phyloP scores from a whole-genome alignment of 1,140 invertebrate species.

The Sarcophaga bullata region DNA sequence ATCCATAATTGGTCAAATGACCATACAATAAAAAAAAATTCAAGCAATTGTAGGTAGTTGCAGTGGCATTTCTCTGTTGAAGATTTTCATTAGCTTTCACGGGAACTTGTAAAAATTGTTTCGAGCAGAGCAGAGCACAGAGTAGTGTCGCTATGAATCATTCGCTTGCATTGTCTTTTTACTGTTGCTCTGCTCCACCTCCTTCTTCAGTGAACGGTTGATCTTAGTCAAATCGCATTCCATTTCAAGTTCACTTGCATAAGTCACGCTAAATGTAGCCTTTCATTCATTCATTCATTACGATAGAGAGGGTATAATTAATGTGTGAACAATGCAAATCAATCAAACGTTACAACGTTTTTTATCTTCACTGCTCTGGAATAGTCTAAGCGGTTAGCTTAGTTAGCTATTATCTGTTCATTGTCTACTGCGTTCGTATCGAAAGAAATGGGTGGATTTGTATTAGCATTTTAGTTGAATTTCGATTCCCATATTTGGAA shows the following conservation, averaged over 20 bases:
- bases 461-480: background rate
- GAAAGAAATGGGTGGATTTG: background rate
- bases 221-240: background rate
- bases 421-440: background rate
- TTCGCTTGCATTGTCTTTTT: background rate
- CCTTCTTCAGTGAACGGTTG: background rate
- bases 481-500: too few relatives aligned
- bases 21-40: too few relatives aligned
- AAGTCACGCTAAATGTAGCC: background rate
- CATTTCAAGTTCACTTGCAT: constrained; percentile 6
- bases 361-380: too few relatives aligned
- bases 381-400: too few relatives aligned
- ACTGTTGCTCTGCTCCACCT: background rate
- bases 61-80: background rate
- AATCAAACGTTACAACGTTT: background rate
- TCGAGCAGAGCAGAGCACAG: background rate
- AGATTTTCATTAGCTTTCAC: background rate
- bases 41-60: too few relatives aligned
- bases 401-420: too few relatives aligned
- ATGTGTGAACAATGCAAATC: constrained; percentile 4
- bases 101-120: background rate
- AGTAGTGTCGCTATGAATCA: background rate
- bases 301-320: background rate
- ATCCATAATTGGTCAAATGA: background rate
- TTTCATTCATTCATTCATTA: background rate